Percentiles rank a stretch among this genome's conserved stretches.
Evolutionary conservation across 2,888 invertebrate genomes (phyloP).

Genomic region (Acrobeloides nanus): DNA sequence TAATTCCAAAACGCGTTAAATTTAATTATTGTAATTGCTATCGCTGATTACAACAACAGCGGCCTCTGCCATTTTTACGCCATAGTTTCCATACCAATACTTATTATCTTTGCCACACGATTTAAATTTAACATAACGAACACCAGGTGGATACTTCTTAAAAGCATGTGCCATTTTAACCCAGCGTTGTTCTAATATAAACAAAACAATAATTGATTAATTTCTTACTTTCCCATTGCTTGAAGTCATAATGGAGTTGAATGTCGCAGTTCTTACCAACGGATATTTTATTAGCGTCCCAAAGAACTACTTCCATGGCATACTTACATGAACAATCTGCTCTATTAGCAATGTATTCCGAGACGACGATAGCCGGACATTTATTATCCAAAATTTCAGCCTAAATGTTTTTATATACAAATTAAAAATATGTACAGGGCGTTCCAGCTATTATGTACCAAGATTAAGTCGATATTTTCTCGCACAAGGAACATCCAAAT

Average conservation of each 20-base stretch:
- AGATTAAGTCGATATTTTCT: no score
- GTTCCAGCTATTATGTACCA: no score
- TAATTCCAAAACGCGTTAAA: no score
- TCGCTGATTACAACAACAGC: no score
- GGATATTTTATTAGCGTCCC: no score
- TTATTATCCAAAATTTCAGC: slow-evolving; percentile 59
- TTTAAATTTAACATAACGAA: slow-evolving; percentile 59
- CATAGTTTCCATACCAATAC: slow-evolving; percentile 66
- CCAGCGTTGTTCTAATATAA: slow-evolving; percentile 53
- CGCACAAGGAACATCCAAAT: no score
- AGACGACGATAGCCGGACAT: slow-evolving; percentile 60
- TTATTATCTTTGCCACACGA: slow-evolving; percentile 62
- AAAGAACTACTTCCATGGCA: slow-evolving; percentile 45
- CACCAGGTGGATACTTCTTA: slow-evolving; percentile 59
- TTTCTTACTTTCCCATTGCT: slow-evolving; percentile 6
- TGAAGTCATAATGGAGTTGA: not conserved
- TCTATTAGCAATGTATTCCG: slow-evolving; percentile 57
- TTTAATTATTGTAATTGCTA: no score
- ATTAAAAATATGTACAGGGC: no score
- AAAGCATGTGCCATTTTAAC: slow-evolving; percentile 57
- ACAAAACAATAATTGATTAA: no score
- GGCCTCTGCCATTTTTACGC: slow-evolving; percentile 60
- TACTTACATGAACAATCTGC: slow-evolving; percentile 59
- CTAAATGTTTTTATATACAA: no score
- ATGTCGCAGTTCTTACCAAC: no score